Evolutionary conservation across 2,888 invertebrate genomes (phyloP).

Genomic region (Euproctis similis): DNA sequence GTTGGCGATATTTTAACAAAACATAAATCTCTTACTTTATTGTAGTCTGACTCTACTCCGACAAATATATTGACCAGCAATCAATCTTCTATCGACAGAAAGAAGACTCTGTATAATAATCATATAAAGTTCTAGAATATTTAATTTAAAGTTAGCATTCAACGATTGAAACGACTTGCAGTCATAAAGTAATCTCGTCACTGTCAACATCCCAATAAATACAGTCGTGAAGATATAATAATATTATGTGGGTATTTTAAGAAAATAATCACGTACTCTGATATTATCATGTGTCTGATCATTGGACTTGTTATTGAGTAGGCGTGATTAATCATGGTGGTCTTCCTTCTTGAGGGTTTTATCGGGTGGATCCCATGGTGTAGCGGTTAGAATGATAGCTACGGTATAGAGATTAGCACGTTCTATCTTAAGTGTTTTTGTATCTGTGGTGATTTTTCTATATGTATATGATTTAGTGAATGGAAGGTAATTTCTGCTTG

Average conservation of each 20-base stretch:
- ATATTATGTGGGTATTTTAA: constrained; percentile 28
- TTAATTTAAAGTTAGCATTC: constrained; percentile 21
- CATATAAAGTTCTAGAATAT: constrained; percentile 19
- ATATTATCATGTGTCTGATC: constrained; percentile 29
- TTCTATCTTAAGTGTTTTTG: too few species aligned
- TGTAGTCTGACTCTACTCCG: too few species aligned
- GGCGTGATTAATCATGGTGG: constrained; percentile 32
- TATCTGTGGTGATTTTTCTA: too few species aligned
- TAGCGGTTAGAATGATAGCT: neutral
- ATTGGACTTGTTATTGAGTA: constrained; percentile 29
- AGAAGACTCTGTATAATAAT: constrained; percentile 6
- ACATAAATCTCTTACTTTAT: too few species aligned
- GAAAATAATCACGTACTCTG: constrained; percentile 32
- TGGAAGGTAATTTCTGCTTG: too few species aligned
- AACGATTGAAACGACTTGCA: constrained; percentile 14
- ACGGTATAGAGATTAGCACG: too few species aligned
- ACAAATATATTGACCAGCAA: constrained; percentile 10
- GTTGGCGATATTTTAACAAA: too few species aligned
- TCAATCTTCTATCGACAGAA: constrained; percentile 11
- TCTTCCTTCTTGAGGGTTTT: constrained; percentile 20
- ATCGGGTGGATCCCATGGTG: neutral
- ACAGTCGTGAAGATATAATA: constrained; percentile 36
- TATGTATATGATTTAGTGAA: too few species aligned
- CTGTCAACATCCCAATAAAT: constrained; percentile 22
- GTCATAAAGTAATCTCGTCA: constrained; percentile 22